Percentiles rank a stretch among this genome's conserved stretches.
These are phyloP conservation scores for Sphaeridia pumilis DNA, from an alignment of 2,888 invertebrate genomes.

Conservation along the genomic window DNA sequence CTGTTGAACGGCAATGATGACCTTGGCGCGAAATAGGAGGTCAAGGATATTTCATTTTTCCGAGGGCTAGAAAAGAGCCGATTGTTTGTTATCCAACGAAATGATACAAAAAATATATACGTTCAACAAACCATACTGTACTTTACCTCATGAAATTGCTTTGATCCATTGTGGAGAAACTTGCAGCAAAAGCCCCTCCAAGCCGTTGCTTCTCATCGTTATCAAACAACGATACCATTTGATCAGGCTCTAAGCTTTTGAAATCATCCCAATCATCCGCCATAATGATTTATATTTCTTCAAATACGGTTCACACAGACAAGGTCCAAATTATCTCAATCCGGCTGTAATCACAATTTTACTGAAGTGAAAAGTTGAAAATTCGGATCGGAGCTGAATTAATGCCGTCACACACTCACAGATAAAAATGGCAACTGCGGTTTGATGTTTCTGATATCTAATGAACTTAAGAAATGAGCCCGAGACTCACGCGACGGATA, in stretches of 20 bases:
- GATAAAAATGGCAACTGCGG: too few relatives aligned
- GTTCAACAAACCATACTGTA: background rate
- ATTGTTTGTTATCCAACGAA: background rate
- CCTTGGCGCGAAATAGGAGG: slow-evolving; percentile 2
- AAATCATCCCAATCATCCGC: background rate
- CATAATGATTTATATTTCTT: too few relatives aligned
- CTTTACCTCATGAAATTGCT: background rate
- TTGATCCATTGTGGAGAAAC: background rate
- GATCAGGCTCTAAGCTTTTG: background rate
- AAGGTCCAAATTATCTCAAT: too few relatives aligned
- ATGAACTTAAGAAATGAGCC: too few relatives aligned
- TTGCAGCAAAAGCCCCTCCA: background rate
- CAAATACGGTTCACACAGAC: too few relatives aligned
- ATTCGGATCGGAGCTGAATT: too few relatives aligned
- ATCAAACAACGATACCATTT: background rate
- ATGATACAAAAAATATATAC: background rate
- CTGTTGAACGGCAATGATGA: slow-evolving; percentile 5
- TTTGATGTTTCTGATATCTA: too few relatives aligned
- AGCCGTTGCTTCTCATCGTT: background rate
- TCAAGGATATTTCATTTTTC: slow-evolving; percentile 3
- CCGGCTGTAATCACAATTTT: too few relatives aligned
- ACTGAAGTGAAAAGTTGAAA: too few relatives aligned
- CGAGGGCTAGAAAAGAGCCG: background rate
- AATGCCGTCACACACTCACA: too few relatives aligned
- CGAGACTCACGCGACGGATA: too few relatives aligned